Percentiles rank a stretch among this genome's conserved stretches.
Conservation (phyloP, 64 coral and sea anemone genomes). For the Orbicella faveolata region DNA sequence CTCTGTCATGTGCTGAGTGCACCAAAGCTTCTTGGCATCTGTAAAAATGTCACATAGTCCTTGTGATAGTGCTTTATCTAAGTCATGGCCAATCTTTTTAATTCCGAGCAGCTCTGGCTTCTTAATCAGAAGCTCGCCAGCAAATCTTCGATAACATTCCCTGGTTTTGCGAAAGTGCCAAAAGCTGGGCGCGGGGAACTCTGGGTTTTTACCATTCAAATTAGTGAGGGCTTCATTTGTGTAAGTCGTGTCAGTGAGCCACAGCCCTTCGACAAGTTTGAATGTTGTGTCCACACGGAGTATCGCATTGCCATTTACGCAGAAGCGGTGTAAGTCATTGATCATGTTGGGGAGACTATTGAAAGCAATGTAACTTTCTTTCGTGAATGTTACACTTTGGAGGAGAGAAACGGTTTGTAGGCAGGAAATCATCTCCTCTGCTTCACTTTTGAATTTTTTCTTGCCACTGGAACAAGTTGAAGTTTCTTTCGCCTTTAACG, state of each 20-base stretch:
- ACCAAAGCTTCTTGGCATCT: constrained; percentile 9
- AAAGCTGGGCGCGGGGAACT: constrained; percentile 39
- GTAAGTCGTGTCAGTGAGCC: constrained; percentile 62
- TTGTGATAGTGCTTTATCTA: constrained; percentile 28
- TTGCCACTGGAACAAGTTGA: constrained; percentile 13
- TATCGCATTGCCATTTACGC: constrained; percentile 33
- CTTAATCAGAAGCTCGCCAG: constrained; percentile 20
- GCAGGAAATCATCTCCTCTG: constrained; percentile 24
- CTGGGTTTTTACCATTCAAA: constrained; percentile 30
- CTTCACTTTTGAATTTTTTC: constrained; percentile 37
- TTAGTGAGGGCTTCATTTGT: constrained; percentile 55
- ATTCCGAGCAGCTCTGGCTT: constrained; percentile 9
- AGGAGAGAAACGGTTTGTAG: background rate
- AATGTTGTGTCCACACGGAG: constrained; percentile 54
- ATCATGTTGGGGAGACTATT: constrained; percentile 37
- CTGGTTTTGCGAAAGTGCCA: constrained; percentile 35
- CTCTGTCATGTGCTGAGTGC: constrained; percentile 36
- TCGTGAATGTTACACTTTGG: constrained; percentile 32
- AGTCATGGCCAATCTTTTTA: constrained; percentile 46
- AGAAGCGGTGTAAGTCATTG: constrained; percentile 44
- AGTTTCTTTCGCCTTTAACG: constrained; percentile 33
- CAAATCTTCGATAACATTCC: constrained; percentile 38
- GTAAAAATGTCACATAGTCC: constrained; percentile 24
- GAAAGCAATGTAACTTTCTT: constrained; percentile 27
- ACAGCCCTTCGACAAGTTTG: constrained; percentile 60